These are phyloP conservation scores for Xerus rutilus DNA, from an alignment of 2,797 vertebrate genomes.

Conservation along the genomic window DNA sequence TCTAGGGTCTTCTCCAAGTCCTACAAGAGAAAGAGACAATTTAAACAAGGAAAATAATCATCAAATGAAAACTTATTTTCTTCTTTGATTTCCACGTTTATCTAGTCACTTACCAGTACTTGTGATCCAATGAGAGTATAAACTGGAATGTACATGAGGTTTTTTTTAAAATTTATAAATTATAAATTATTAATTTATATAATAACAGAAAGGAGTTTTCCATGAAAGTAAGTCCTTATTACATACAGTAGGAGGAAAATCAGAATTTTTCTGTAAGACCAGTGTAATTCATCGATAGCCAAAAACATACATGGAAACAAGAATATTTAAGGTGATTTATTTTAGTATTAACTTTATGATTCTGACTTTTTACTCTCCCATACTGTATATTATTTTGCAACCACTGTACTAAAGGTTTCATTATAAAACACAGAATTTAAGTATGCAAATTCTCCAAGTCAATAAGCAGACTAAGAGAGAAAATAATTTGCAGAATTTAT, in stretches of 20 bases:
- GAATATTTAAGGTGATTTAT: neutral
- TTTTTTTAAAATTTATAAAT: neutral
- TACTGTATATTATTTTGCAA: neutral
- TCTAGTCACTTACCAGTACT: neutral
- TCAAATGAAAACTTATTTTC: neutral
- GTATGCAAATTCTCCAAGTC: slow-evolving; percentile 33
- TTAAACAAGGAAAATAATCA: slow-evolving; percentile 31
- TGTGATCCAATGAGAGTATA: neutral
- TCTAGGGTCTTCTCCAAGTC: slow-evolving; percentile 95
- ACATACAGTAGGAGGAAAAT: neutral
- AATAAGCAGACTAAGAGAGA: slow-evolving; percentile 14
- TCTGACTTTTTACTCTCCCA: neutral
- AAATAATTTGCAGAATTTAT: neutral
- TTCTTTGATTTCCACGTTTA: neutral
- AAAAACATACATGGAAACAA: slow-evolving; percentile 19
- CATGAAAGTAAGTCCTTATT: neutral
- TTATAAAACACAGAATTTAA: slow-evolving; percentile 49
- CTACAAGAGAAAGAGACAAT: slow-evolving; percentile 86
- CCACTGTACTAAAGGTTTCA: neutral
- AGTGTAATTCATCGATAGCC: neutral
- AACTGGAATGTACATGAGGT: neutral
- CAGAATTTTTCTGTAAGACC: slow-evolving; percentile 24
- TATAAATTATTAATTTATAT: neutral
- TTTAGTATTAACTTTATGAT: neutral
- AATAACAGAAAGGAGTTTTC: slow-evolving; percentile 21